Evolutionary conservation across 2,888 invertebrate species (phyloP).

Genomic region (Zelleria hepariella): DNA sequence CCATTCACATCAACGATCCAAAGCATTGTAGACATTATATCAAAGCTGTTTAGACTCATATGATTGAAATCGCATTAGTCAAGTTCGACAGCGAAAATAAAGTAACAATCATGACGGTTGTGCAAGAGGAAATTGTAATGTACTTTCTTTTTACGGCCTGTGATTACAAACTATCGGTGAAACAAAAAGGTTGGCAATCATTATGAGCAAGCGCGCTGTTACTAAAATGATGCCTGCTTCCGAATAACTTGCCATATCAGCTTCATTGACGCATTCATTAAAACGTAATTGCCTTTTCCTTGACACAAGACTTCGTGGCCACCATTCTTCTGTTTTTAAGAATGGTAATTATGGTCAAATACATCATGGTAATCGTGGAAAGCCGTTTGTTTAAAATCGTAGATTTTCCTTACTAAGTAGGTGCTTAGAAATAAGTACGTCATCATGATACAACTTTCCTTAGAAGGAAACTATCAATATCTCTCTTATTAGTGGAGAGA

Average conservation of each 20-base stretch:
- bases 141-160: conserved; percentile 1
- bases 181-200: neutral
- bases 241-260: neutral
- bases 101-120: neutral
- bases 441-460: neutral
- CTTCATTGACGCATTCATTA: neutral
- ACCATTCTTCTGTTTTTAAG: neutral
- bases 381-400: neutral
- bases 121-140: conserved; percentile 5
- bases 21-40: neutral
- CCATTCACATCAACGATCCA: neutral
- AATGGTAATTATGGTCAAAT: neutral
- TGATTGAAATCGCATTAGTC: neutral
- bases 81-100: neutral
- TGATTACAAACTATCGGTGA: neutral
- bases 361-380: neutral
- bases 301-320: neutral
- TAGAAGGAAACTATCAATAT: neutral
- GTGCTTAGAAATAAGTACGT: neutral
- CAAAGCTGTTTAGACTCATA: neutral
- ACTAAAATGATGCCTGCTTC: neutral
- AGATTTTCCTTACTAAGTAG: neutral
- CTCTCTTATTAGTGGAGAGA: neutral
- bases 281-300: neutral
- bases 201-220: neutral